Base-by-base conservation (phyloP, 2,888 invertebrate species). In the Holacanthella duospinosa region DNA sequence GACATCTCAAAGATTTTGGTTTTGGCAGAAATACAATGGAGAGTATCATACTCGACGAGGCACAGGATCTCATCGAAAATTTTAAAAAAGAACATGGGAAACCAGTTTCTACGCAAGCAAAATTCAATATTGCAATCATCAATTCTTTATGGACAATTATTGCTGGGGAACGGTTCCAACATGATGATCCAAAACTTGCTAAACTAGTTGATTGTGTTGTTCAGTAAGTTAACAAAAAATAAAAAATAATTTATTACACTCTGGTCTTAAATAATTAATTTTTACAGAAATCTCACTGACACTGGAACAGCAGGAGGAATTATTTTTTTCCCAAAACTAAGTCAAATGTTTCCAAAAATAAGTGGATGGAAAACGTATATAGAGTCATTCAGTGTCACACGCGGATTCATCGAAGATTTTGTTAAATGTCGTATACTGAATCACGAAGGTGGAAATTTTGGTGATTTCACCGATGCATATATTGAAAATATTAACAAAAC, bases 111-210 rank as follows among this genome's bases (percentile, higher is more conserved):
- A 65, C 65, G n/a, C 56, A 55, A 27, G 27, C 43, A 25, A 27
- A 29, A 19, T 65, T 68, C 54, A 66, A 66, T 53, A 48, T 61
- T 44, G 60, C 68, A 12, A 55, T 68, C 1, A n/a, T 68, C 6
- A 68, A 68, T 48, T 59, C 63, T 2, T 54, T 68, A 1, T 70
- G 67, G 65, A 55, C 62, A 54, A 63, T 64, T 25, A 27, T 63
- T 16, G 55, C 63, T 29, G 67, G 67, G 19, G 58, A 65, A 59
- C 58, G 67, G 4, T 65, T 63, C 25, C 19, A 56, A 16, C 65
- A 67, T 27, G 67, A 67, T 29, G 65, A 67, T 55, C 55, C 61
- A 0, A 55, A 61, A 43, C 54, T 67, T 9, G 25, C 43, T 16
- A 44, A 61, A 53, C 29, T 65, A 43, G 25, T 63, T 12, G 28